Evolutionary conservation across 2,888 invertebrate species (phyloP), one percentile per base, ranked within the genome.

Genomic region (Melangyna quadrimaculata): DNA sequence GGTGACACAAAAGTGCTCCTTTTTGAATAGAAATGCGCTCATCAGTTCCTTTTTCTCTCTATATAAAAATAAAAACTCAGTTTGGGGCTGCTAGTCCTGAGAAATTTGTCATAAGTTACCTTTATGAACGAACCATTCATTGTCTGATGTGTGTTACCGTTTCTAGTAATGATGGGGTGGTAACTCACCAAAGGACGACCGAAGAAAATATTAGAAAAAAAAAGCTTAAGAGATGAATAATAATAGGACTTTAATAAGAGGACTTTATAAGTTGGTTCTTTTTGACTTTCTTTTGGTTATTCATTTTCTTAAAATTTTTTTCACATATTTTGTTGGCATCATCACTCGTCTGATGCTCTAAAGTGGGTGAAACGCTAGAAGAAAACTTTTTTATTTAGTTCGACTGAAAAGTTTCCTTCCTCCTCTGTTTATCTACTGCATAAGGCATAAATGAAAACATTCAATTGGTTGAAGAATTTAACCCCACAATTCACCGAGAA

Each of bases 91-190:
- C 3, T 59, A 53, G 45, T 74, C 45, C 45, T 77, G 75, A 72
- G 67, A 84, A 84, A 79, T 75, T 51, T 74, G 74, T 79, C 74
- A 79, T 29, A 84, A 79, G 79, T 84, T 79, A 67, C 70, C 71
- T 73, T 27, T 53, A 48, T 51, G 65, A 63, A 63, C 17, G 22
- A 55, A 61, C 53, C 55, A 77, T 67, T 69, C 78, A 70, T 65
- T 55, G 74, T 63, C n/a, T 65, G 73, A n/a, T n/a, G 65, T 78
- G 43, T 77, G 17, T 10, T 27, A 32, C 75, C 7, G 35, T 35
- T 65, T 45, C 8, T 55, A 67, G 72, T 80, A 69, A 80, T 79
- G 72, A 78, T 78, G 67, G 71, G 65, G 51, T 55, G 70, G 45
- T 43, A 59, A 51, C 14, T 19, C 37, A 45, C 72, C 48, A 29